Evolutionary conservation across 2,113 vertebrate genomes (phyloP).

Genomic region (Podiceps cristatus): DNA sequence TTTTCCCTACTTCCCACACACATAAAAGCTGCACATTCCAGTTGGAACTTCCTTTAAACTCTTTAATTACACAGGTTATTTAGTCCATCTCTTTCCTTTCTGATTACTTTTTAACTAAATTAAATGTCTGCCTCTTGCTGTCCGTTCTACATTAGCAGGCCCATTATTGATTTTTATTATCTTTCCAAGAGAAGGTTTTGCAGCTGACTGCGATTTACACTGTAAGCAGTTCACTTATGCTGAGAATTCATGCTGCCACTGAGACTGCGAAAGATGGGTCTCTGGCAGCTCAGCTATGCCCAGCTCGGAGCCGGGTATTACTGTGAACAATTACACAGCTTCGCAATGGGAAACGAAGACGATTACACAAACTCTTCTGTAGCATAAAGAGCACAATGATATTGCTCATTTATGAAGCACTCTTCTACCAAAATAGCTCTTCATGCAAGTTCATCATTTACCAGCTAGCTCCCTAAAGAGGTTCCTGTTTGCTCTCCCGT

Average conservation of each 20-base stretch:
- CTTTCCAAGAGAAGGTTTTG: constrained; percentile 45
- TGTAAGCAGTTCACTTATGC: background rate
- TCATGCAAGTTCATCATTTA: background rate
- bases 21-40: constrained; percentile 31
- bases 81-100: constrained; percentile 53
- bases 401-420: background rate
- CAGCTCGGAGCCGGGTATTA: background rate
- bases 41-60: constrained; percentile 55
- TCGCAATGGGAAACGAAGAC: background rate
- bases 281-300: background rate
- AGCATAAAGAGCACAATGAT: background rate
- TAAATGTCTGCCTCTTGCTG: constrained; percentile 55
- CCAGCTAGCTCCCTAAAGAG: background rate
- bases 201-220: constrained; percentile 20
- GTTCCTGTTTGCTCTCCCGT: background rate
- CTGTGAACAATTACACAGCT: background rate
- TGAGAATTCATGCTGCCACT: constrained; percentile 19
- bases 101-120: constrained; percentile 58
- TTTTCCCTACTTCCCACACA: constrained; percentile 40
- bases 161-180: constrained; percentile 69
- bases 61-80: constrained; percentile 72
- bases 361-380: background rate
- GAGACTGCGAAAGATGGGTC: background rate
- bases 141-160: constrained; percentile 54
- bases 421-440: background rate